Conservation (phyloP, 64 coral and sea anemone species). For the Montipora sp. region DNA sequence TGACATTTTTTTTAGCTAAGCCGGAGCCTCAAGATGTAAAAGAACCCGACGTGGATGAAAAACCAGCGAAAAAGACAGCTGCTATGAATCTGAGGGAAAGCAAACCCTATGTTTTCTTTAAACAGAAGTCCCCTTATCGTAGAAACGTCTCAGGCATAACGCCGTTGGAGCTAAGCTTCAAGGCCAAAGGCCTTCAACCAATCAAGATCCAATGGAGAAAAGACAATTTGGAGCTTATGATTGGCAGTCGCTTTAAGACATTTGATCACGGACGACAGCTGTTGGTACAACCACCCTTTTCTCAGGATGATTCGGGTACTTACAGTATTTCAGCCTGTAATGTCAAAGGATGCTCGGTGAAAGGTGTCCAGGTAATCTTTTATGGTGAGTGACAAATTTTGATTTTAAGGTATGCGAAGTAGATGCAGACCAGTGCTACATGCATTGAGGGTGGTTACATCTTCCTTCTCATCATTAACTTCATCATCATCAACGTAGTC, state of each 20-base stretch:
- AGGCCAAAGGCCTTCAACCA: conserved; percentile 31
- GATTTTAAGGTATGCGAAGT: too few species aligned
- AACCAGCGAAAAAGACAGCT: not conserved
- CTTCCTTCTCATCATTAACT: too few species aligned
- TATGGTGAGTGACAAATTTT: not conserved
- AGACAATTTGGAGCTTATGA: not conserved
- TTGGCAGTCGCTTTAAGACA: conserved; percentile 10
- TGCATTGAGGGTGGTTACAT: too few species aligned
- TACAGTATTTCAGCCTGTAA: conserved; percentile 32
- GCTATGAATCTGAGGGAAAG: not conserved
- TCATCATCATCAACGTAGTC: too few species aligned
- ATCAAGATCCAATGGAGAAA: conserved; percentile 29
- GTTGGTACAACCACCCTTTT: not conserved
- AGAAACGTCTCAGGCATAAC: not conserved
- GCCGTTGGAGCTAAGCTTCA: not conserved
- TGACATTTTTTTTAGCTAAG: not conserved
- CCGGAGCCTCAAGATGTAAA: not conserved
- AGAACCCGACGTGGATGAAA: not conserved
- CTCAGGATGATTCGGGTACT: not conserved
- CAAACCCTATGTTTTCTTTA: conserved; percentile 16
- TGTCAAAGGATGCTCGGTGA: not conserved
- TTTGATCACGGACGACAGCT: not conserved
- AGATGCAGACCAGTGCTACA: too few species aligned
- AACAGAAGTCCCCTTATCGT: conserved; percentile 9
- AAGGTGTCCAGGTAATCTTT: conserved; percentile 19